Evolutionary conservation across 2,888 invertebrate genomes (phyloP).

Genomic region (Ophion costatus): DNA sequence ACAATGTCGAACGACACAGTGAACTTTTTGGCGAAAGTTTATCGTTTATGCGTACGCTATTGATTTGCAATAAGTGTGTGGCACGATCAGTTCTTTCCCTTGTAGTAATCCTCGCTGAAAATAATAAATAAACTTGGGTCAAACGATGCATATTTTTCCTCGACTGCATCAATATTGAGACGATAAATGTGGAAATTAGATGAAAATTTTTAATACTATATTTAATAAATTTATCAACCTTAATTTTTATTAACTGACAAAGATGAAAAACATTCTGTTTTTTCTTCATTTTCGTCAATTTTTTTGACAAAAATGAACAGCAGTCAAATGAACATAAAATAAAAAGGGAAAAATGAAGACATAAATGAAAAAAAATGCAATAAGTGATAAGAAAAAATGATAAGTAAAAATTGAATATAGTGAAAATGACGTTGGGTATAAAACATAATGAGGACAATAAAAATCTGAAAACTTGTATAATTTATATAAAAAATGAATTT

Average conservation of each 20-base stretch:
- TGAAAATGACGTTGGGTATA: too few relatives aligned
- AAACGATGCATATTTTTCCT: not conserved
- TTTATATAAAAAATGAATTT: too few relatives aligned
- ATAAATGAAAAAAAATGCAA: not conserved
- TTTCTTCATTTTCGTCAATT: too few relatives aligned
- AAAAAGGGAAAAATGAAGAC: too few relatives aligned
- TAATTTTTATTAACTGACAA: too few relatives aligned
- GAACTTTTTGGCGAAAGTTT: slow-evolving; percentile 35
- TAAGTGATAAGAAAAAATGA: not conserved
- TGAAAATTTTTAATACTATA: not conserved
- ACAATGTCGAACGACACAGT: slow-evolving; percentile 59
- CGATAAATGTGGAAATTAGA: not conserved
- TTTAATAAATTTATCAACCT: not conserved
- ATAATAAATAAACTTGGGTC: slow-evolving; percentile 66
- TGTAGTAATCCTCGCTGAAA: slow-evolving; percentile 89
- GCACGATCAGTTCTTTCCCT: slow-evolving; percentile 83
- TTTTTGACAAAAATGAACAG: not conserved
- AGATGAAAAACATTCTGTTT: too few relatives aligned
- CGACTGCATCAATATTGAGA: not conserved
- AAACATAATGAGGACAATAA: too few relatives aligned
- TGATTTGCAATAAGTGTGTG: slow-evolving; percentile 28
- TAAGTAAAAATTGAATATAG: too few relatives aligned
- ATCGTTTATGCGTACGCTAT: slow-evolving; percentile 44
- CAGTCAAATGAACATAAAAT: too few relatives aligned
- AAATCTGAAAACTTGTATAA: too few relatives aligned